These are phyloP conservation scores for Aphidius ervi DNA, from an alignment of 1,140 invertebrate species.

Conservation along the genomic window DNA sequence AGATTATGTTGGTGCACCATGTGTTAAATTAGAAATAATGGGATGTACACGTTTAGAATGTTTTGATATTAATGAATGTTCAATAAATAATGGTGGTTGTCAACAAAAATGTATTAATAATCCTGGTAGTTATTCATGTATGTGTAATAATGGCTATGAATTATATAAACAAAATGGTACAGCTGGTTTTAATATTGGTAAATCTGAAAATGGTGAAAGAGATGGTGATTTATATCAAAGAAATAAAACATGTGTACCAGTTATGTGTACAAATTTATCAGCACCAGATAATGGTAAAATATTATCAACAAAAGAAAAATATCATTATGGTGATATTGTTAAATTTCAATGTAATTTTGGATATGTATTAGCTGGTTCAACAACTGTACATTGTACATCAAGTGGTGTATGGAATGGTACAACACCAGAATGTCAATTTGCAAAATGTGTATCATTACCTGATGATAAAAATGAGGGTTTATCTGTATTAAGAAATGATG, in stretches of 20 bases:
- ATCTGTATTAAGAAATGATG: conserved; percentile 67
- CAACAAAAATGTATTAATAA: conserved; percentile 90
- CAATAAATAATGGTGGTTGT: conserved; percentile 84
- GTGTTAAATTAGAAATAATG: conserved; percentile 88
- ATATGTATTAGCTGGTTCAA: conserved; percentile 83
- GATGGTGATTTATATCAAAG: conserved; percentile 86
- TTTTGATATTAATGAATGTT: conserved; percentile 89
- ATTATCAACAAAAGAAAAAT: conserved; percentile 74
- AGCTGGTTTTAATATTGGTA: conserved; percentile 79
- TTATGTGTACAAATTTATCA: conserved; percentile 80
- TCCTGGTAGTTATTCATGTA: conserved; percentile 81
- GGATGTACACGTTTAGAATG: conserved; percentile 89
- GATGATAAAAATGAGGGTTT: conserved; percentile 85
- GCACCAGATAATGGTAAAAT: conserved; percentile 86
- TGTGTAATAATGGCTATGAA: conserved; percentile 89
- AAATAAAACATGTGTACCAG: conserved; percentile 92
- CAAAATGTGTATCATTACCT: conserved; percentile 83
- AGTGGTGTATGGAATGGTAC: conserved; percentile 92
- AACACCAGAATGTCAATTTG: conserved; percentile 89
- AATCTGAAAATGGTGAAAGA: conserved; percentile 77
- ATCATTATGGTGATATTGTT: conserved; percentile 87
- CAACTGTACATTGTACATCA: conserved; percentile 81
- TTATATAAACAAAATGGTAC: conserved; percentile 88
- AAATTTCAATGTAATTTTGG: conserved; percentile 94
- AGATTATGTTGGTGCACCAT: conserved; percentile 84